These are phyloP conservation scores for Hippopotamyrus pictus DNA, from an alignment of 2,797 vertebrate genomes.

Conservation along the genomic window DNA sequence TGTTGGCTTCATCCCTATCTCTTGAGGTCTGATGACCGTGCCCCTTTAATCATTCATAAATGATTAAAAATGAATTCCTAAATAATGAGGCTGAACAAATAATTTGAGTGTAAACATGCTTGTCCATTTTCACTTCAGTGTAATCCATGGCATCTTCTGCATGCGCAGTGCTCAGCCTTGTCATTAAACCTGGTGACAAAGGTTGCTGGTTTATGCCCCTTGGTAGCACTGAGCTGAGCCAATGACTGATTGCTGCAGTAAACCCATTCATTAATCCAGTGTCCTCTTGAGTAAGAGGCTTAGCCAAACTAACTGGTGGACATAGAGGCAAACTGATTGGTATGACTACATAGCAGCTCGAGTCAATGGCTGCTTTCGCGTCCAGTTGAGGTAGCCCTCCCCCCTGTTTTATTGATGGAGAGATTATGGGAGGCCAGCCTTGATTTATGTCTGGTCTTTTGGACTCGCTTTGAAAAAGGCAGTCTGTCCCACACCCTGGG, in stretches of 20 bases:
- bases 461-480: background rate
- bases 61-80: background rate
- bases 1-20: background rate
- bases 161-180: background rate
- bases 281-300: background rate
- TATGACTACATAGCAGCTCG: background rate
- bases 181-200: background rate
- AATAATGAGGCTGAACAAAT: background rate
- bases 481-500: background rate
- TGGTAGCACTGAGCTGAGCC: background rate
- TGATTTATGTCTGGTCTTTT: background rate
- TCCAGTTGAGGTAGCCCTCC: background rate
- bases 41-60: background rate
- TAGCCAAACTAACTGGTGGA: background rate
- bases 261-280: background rate
- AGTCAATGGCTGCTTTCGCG: background rate
- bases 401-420: background rate
- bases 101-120: background rate
- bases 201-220: background rate
- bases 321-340: background rate
- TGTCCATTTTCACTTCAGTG: background rate
- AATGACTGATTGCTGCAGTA: background rate
- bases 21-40: background rate
- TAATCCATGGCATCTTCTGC: background rate
- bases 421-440: background rate